These are phyloP conservation scores for Julus scanicus DNA, from an alignment of 2,888 invertebrate species.

Conservation along the genomic window DNA sequence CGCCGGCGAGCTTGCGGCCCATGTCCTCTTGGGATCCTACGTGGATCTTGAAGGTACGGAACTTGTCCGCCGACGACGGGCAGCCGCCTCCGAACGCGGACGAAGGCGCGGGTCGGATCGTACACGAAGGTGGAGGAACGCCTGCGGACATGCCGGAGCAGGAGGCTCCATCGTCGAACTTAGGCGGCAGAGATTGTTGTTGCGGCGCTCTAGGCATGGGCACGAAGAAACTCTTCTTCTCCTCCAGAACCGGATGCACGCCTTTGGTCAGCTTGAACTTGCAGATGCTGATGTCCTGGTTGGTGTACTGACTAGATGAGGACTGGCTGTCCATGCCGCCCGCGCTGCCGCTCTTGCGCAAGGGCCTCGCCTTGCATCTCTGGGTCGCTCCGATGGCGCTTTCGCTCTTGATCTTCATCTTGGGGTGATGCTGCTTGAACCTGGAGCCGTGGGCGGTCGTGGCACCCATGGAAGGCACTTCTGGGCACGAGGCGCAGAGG, in stretches of 20 bases:
- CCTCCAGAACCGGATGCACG: conserved; percentile 86
- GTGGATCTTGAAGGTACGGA: conserved; percentile 57
- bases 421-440: conserved; percentile 17
- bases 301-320: conserved; percentile 77
- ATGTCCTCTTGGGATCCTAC: conserved; percentile 57
- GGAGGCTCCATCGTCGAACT: background rate
- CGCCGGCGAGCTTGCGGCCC: conserved; percentile 52
- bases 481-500: background rate
- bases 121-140: background rate
- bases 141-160: no score
- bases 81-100: background rate
- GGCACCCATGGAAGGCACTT: background rate
- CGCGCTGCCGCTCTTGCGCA: background rate
- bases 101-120: background rate
- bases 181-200: background rate
- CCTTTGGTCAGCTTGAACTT: conserved; percentile 95
- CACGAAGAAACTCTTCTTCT: conserved; percentile 91
- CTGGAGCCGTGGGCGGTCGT: background rate
- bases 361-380: background rate
- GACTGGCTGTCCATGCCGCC: conserved; percentile 70
- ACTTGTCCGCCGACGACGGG: conserved; percentile 36
- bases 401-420: conserved; percentile 34
- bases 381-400: background rate
- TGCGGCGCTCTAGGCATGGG: conserved; percentile 52
- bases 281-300: conserved; percentile 80